Base-by-base conservation (phyloP, 2,888 invertebrate genomes). In the Heteropelma amictum region DNA sequence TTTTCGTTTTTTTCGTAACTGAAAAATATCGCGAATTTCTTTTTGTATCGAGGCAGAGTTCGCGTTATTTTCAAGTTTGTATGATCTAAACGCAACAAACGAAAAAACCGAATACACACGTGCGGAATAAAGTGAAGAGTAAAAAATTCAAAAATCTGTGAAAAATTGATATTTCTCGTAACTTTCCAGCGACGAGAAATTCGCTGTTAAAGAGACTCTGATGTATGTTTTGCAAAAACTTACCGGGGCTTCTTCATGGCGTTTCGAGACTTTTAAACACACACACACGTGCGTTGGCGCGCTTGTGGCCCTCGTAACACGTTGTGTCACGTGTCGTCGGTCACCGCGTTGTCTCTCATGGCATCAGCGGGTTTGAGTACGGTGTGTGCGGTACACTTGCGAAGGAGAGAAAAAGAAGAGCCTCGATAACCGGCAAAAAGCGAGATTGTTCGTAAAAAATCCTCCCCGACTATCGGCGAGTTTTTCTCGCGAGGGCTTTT, bases 181-280 rank as follows among this genome's bases (percentile, higher is more conserved):
- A n/a, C n/a, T n/a, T n/a, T n/a, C n/a, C n/a, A n/a, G n/a, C n/a
- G n/a, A n/a, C n/a, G n/a, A n/a, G n/a, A n/a, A n/a, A n/a, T n/a
- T n/a, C n/a, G n/a, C n/a, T n/a, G n/a, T n/a, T 10, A 56, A 17
- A 40, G 10, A 4, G 12, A 35, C n/a, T 33, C n/a, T 8, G 21
- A 53, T 35, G 3, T 30, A 35, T 33, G 2, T 8, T 12, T n/a
- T n/a, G n/a, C 4, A 19, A 35, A 67, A 73, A 84, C 86, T 86
- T 74, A 86, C 86, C 86, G 86, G 74, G 86, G 86, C 83, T 81
- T 86, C 84, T 85, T 86, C 86, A 86, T 86, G 84, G 79, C 81
- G 84, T 70, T 72, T 53, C 79, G 58, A 78, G 79, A 53, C 28
- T 65, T 42, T 53, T 19, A 28, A 42, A 30, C 33, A 67, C 35